Conservation (phyloP, 2,113 vertebrate species). For the Piprites chloris region DNA sequence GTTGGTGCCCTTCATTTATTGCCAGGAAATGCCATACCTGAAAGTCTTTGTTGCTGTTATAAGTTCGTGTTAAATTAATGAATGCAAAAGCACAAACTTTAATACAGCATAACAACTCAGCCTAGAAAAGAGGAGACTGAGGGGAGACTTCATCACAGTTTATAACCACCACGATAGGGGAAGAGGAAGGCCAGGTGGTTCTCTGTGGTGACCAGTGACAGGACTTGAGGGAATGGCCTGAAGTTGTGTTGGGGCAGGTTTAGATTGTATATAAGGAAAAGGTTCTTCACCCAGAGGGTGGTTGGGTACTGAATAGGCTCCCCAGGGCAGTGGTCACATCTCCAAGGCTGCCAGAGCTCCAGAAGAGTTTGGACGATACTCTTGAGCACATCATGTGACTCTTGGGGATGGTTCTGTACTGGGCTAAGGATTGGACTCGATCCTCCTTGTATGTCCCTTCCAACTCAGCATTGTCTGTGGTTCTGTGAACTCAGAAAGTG, state of each 20-base stretch:
- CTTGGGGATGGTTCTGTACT: background rate
- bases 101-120: background rate
- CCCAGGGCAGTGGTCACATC: background rate
- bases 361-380: background rate
- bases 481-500: background rate
- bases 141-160: fast-evolving
- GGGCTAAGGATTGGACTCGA: fast-evolving
- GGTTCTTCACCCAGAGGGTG: background rate
- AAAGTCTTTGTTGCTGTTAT: background rate
- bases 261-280: background rate
- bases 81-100: background rate
- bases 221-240: background rate
- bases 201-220: background rate
- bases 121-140: background rate
- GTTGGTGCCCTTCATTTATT: background rate
- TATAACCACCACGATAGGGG: fast-evolving
- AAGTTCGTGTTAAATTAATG: background rate
- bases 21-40: background rate
- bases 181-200: background rate
- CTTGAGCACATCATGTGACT: fast-evolving
- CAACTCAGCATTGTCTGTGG: background rate
- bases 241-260: background rate
- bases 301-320: background rate
- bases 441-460: background rate
- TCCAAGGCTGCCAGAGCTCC: fast-evolving